Conservation (phyloP, 2,113 vertebrate genomes). For the Pampusana beccarii region DNA sequence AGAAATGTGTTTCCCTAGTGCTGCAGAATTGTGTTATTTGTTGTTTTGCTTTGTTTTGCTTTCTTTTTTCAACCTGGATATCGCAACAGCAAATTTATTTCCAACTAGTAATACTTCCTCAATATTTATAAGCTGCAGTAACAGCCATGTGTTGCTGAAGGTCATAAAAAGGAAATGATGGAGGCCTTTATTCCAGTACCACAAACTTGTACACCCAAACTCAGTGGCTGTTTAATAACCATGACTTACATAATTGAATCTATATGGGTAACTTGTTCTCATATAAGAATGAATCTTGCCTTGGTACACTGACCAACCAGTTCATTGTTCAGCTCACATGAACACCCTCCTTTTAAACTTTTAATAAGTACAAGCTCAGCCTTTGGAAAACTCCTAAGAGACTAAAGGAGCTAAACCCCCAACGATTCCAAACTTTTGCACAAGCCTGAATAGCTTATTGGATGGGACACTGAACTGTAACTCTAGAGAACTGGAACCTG, state of each 20-base stretch:
- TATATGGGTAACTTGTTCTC: background rate
- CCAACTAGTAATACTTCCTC: background rate
- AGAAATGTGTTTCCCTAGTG: background rate
- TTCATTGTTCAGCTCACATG: background rate
- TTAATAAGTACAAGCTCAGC: background rate
- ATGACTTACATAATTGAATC: slow-evolving; percentile 7
- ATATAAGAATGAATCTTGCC: background rate
- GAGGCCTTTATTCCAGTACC: background rate
- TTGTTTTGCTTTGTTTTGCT: background rate
- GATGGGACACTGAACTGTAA: background rate
- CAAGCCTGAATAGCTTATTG: background rate
- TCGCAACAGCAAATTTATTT: background rate
- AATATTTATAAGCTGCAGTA: background rate
- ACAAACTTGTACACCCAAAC: background rate
- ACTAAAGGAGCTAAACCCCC: background rate
- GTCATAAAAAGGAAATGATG: slow-evolving; percentile 1
- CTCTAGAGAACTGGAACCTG: background rate
- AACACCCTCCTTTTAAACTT: background rate
- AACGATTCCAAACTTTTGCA: background rate
- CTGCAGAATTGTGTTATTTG: background rate
- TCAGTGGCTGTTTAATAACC: slow-evolving; percentile 13
- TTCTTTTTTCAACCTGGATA: background rate
- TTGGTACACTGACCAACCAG: background rate
- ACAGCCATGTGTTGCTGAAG: background rate
- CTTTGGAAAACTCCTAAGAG: background rate